Percentiles rank a stretch among this genome's conserved stretches.
phyloP scores from a whole-genome alignment of 2,113 vertebrate genomes.

The Myocastor coypus region DNA sequence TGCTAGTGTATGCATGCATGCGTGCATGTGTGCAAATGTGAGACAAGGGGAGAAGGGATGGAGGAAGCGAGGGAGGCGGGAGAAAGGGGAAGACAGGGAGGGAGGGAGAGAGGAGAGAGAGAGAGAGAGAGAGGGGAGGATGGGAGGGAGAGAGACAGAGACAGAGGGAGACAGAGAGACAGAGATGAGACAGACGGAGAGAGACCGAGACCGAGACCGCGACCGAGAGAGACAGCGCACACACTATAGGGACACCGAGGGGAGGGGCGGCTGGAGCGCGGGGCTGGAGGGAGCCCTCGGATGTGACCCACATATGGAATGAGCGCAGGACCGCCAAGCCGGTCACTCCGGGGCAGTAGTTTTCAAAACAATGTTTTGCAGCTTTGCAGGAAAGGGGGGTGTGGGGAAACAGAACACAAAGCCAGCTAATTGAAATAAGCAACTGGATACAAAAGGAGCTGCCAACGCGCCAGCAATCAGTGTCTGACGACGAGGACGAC shows the following conservation, averaged over 20 bases:
- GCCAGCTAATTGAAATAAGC: conserved; percentile 63
- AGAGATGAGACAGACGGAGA: no score
- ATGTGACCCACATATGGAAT: conserved; percentile 92
- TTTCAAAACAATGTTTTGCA: conserved; percentile 85
- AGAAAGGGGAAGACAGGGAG: no score
- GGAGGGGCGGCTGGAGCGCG: conserved; percentile 48
- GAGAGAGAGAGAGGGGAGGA: no score
- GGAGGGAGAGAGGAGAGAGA: not conserved
- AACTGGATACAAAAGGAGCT: conserved; percentile 52
- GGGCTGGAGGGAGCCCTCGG: conserved; percentile 79
- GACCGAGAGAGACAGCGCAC: not conserved
- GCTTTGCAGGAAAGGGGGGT: conserved; percentile 77
- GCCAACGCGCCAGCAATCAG: conserved; percentile 69
- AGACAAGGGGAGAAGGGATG: not conserved
- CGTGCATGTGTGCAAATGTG: not conserved
- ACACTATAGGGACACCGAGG: no score
- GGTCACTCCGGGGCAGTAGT: conserved; percentile 86
- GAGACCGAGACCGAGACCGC: no score
- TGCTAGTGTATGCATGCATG: not conserved
- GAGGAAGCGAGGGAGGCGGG: no score
- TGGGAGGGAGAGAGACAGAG: not conserved
- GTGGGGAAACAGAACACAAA: conserved; percentile 76
- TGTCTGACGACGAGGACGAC: no score
- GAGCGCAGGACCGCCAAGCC: conserved; percentile 86
- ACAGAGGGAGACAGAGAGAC: no score